Base-by-base conservation (phyloP, 1,140 invertebrate species). In the Anastrepha obliqua region DNA sequence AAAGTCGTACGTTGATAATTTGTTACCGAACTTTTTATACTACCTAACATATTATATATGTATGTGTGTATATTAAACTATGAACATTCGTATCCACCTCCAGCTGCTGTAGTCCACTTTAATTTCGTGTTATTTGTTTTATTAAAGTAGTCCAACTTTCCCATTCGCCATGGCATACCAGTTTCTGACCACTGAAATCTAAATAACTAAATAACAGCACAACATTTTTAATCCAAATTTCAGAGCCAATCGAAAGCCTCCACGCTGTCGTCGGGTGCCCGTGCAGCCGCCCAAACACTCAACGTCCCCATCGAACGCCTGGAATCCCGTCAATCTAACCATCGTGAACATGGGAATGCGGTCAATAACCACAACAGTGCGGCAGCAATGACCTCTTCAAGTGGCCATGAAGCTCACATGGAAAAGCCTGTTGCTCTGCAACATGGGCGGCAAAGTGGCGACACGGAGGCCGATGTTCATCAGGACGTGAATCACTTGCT, bases 271-370 rank as follows among this genome's bases (percentile, higher is more conserved):
- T 93, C 92, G 60, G 92, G 92, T 29, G 92, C 92, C 6, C 89
- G 92, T 8, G 92, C 92, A 39, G 92, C 92, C 13, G 92, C 92
- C 47, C 92, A 93, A 88, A 93, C 91, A n/a, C 86, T 93, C 5
- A 93, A 93, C 90, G 92, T 93, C 87, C 92, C 92, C 65, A 90
- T 93, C 86, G 92, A 93, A 88, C 91, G 91, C 55, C 88, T 93
- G 89, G 92, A 93, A 87, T 89, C 91, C 42, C 92, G 92, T 44
- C 91, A 93, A 90, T 89, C 90, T 60, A 90, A 92, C 74, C 89
- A 89, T 87, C 90, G 89, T 51, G 88, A 89, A n/a, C 85, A 67
- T 58, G 29, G 17, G 29, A 29, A 8, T 5, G 58, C 59, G 55
- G 60, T 64, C 60, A 85, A 87, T 55, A 90, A n/a, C 88, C 89